Percentiles rank a stretch among this genome's conserved stretches.
These are phyloP conservation scores for Drosophila anomelani DNA, from an alignment of 2,888 invertebrate genomes.

Conservation along the genomic window DNA sequence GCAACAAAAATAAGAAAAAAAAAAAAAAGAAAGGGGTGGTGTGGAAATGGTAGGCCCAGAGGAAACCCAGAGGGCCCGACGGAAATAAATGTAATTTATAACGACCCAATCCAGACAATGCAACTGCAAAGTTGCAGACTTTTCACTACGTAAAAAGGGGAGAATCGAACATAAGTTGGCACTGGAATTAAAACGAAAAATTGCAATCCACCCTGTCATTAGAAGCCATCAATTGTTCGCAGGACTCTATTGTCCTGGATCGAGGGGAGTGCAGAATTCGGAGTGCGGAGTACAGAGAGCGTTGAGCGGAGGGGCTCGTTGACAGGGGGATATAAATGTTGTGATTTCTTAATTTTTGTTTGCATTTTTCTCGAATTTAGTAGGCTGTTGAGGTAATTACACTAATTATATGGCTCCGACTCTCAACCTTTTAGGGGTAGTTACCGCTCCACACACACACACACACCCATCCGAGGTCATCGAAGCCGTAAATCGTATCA, in stretches of 20 bases:
- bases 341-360: slow-evolving; percentile 82
- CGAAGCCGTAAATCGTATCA: slow-evolving; percentile 35
- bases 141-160: slow-evolving; percentile 1
- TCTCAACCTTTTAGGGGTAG: slow-evolving; percentile 59
- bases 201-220: slow-evolving; percentile 78
- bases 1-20: neutral
- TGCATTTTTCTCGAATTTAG: slow-evolving; percentile 80
- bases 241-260: slow-evolving; percentile 21
- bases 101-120: slow-evolving; percentile 58
- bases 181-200: slow-evolving; percentile 52
- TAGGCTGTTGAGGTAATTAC: slow-evolving; percentile 80
- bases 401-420: slow-evolving; percentile 69
- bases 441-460: slow-evolving; percentile 9
- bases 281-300: neutral
- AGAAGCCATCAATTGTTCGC: slow-evolving; percentile 68
- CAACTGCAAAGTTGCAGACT: slow-evolving; percentile 47
- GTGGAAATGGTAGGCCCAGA: neutral
- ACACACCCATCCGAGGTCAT: slow-evolving; percentile 22
- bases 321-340: slow-evolving; percentile 79
- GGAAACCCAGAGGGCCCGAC: slow-evolving; percentile 20
- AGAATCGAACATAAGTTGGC: slow-evolving; percentile 45
- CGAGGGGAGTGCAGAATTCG: neutral
- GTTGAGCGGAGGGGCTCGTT: slow-evolving; percentile 32
- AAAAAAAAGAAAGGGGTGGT: slow-evolving; percentile 18
- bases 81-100: slow-evolving; percentile 61